These are phyloP conservation scores for Thunnus maccoyii DNA, from an alignment of 2,113 vertebrate species.

Conservation along the genomic window DNA sequence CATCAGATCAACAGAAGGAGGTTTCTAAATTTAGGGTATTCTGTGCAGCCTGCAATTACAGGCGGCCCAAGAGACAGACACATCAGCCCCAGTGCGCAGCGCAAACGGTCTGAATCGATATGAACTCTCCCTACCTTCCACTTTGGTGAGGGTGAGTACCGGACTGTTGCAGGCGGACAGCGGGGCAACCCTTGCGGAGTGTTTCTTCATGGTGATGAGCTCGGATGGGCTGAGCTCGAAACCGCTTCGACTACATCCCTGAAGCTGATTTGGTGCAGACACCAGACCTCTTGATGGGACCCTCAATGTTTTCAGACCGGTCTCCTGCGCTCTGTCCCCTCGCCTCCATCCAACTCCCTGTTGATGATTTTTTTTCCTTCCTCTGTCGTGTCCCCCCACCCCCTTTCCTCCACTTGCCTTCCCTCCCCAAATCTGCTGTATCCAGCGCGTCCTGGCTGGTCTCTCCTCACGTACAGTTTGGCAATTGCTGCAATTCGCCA, in stretches of 20 bases:
- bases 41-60: not conserved
- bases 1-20: not conserved
- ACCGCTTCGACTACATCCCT: slow-evolving; percentile 92
- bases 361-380: slow-evolving; percentile 3
- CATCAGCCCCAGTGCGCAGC: slow-evolving; percentile 8
- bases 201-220: slow-evolving; percentile 95
- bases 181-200: slow-evolving; percentile 95
- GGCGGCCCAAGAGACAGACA: not conserved
- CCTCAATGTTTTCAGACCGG: slow-evolving; percentile 50
- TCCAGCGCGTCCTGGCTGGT: slow-evolving; percentile 66
- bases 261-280: slow-evolving; percentile 78
- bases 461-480: slow-evolving; percentile 73
- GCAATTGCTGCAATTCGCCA: slow-evolving; percentile 81
- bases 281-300: slow-evolving; percentile 75
- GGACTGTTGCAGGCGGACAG: slow-evolving; percentile 97
- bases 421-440: slow-evolving; percentile 71
- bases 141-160: slow-evolving; percentile 96
- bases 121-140: slow-evolving; percentile 90
- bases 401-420: slow-evolving; percentile 49
- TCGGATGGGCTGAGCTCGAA: slow-evolving; percentile 86
- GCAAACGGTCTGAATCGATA: slow-evolving; percentile 28
- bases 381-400: slow-evolving; percentile 42
- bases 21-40: slow-evolving; percentile 11
- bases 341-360: slow-evolving; percentile 61
- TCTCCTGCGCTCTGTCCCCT: slow-evolving; percentile 49